Conservation (phyloP, 1,140 invertebrate species). For the Asbolus verrucosus region DNA sequence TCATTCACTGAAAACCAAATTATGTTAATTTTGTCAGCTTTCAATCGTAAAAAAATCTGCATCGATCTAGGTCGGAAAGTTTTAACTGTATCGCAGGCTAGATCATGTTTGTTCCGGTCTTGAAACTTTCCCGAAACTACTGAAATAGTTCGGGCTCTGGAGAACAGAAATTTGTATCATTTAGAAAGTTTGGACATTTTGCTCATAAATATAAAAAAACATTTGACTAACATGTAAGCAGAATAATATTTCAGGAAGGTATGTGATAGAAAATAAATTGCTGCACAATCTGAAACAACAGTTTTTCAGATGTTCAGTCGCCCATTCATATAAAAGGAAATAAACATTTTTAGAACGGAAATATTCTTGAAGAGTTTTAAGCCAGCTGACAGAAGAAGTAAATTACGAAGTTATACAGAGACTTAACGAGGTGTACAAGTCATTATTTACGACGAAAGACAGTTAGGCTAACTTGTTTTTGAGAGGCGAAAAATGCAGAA, state of each 20-base stretch:
- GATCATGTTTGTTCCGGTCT: no score
- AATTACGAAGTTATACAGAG: neutral
- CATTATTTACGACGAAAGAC: neutral
- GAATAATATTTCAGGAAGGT: neutral
- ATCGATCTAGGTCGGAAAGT: neutral
- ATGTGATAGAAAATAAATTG: constrained; percentile 9
- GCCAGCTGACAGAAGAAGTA: no score
- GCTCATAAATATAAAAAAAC: constrained; percentile 27
- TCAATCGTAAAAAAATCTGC: neutral
- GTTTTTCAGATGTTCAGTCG: constrained; percentile 11
- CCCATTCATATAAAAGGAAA: neutral
- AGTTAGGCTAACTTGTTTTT: neutral
- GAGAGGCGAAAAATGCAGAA: constrained; percentile 1
- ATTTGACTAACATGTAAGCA: neutral
- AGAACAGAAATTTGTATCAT: neutral
- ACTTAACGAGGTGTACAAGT: constrained; percentile 4
- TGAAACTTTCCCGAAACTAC: neutral
- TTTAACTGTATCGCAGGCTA: no score
- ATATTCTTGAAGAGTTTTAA: no score
- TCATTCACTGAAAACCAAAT: no score
- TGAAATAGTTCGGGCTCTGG: no score
- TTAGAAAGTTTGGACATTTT: constrained; percentile 9
- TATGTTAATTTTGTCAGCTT: neutral
- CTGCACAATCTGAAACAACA: constrained; percentile 5
- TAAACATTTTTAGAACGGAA: no score